Evolutionary conservation across 1,140 invertebrate species (phyloP).

Genomic region (Tetragonula clypearis): DNA sequence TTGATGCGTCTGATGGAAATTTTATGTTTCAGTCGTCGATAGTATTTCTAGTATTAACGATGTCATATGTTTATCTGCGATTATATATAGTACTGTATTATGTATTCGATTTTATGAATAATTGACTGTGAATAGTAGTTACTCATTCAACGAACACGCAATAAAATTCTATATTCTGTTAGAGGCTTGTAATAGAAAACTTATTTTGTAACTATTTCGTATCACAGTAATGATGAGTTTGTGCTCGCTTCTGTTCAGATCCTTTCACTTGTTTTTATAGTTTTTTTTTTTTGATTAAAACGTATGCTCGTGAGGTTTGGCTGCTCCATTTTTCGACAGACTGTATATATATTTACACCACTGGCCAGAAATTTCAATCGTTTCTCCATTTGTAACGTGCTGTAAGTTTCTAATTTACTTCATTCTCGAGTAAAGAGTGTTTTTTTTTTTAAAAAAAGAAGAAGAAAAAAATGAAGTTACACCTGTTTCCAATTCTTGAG

Average conservation of each 20-base stretch:
- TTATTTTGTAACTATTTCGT: neutral
- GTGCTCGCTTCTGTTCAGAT: neutral
- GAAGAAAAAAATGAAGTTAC: too few species aligned
- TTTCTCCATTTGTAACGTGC: neutral
- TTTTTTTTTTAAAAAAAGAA: too few species aligned
- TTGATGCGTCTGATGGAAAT: too few species aligned
- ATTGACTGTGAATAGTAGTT: neutral
- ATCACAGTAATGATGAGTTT: neutral
- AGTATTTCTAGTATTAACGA: neutral
- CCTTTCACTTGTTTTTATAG: neutral
- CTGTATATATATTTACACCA: neutral
- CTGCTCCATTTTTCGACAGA: neutral
- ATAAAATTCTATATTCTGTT: neutral
- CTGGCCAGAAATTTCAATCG: neutral
- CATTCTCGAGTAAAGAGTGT: too few species aligned
- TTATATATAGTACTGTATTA: neutral
- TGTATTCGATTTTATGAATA: neutral
- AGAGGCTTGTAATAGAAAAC: neutral
- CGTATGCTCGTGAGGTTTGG: neutral
- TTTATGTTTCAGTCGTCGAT: too few species aligned
- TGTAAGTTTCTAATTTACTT: too few species aligned
- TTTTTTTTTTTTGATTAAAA: neutral
- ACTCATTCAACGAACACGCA: too few species aligned
- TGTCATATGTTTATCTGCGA: neutral
- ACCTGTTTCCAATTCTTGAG: too few species aligned